Evolutionary conservation across 2,888 invertebrate species (phyloP).

Genomic region (Campopleginae sp.): DNA sequence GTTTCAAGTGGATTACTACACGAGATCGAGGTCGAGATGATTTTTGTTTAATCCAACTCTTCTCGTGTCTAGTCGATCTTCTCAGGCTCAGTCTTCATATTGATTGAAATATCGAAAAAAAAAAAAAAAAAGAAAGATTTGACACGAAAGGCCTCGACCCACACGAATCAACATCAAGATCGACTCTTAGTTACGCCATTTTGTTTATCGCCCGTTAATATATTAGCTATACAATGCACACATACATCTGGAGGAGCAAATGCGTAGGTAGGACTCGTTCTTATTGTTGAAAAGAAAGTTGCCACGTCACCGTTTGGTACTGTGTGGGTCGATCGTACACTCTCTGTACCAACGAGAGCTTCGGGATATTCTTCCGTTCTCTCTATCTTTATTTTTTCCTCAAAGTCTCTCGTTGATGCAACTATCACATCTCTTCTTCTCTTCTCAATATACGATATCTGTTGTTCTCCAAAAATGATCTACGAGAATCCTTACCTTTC

Average conservation of each 20-base stretch:
- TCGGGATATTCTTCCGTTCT: conserved; percentile 41
- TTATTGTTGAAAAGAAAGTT: conserved; percentile 72
- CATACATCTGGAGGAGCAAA: conserved; percentile 1
- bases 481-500: conserved; percentile 26
- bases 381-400: conserved; percentile 34
- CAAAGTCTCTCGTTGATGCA: not conserved
- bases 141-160: conserved; percentile 12
- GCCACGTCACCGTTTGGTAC: conserved; percentile 67
- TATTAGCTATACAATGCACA: not conserved
- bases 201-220: conserved; percentile 13
- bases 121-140: too few relatives aligned
- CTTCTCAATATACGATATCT: conserved; percentile 46
- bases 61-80: not conserved
- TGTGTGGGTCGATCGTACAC: conserved; percentile 62
- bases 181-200: conserved; percentile 23
- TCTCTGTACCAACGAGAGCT: conserved; percentile 12
- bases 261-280: conserved; percentile 71
- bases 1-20: conserved; percentile 32
- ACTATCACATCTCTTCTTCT: conserved; percentile 16
- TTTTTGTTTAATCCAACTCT: not conserved
- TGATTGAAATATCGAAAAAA: conserved; percentile 17
- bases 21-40: not conserved
- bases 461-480: conserved; percentile 56
- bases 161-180: conserved; percentile 3
- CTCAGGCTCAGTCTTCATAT: not conserved